These are phyloP conservation scores for Lycocorax pyrrhopterus DNA, from an alignment of 2,113 vertebrate species.

Conservation along the genomic window DNA sequence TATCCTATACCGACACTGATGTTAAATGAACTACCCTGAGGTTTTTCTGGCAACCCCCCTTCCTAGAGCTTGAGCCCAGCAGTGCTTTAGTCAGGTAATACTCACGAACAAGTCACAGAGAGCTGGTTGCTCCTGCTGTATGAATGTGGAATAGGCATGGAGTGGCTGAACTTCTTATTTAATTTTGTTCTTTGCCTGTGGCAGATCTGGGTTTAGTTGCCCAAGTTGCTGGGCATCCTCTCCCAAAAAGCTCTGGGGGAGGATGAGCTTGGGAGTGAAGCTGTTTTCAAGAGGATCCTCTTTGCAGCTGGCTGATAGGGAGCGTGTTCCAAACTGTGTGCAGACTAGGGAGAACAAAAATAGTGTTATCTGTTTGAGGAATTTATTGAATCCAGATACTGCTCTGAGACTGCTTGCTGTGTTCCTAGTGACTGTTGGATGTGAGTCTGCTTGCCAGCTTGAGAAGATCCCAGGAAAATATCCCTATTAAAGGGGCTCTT, in stretches of 20 bases:
- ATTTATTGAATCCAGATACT: neutral
- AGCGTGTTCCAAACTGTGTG: neutral
- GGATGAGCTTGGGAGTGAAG: neutral
- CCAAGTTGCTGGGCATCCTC: neutral
- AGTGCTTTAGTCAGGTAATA: neutral
- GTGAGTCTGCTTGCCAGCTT: neutral
- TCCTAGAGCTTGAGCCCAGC: neutral
- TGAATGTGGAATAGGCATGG: neutral
- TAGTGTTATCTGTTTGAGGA: neutral
- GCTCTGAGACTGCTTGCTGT: neutral
- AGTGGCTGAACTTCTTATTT: neutral
- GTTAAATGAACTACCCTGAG: neutral
- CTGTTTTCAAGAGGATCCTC: neutral
- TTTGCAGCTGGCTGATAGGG: neutral
- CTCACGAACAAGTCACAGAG: neutral
- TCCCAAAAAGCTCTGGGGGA: neutral
- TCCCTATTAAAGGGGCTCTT: neutral
- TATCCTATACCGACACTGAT: neutral
- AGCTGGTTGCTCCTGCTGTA: neutral
- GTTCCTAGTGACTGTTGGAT: neutral
- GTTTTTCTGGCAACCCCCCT: neutral
- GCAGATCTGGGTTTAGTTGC: neutral
- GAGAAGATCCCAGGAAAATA: constrained; percentile 15
- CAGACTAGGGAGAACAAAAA: neutral
- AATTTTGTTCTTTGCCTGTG: neutral